Base-by-base conservation (phyloP, 2,797 vertebrate species). In the Paedocypris micromegethes region DNA sequence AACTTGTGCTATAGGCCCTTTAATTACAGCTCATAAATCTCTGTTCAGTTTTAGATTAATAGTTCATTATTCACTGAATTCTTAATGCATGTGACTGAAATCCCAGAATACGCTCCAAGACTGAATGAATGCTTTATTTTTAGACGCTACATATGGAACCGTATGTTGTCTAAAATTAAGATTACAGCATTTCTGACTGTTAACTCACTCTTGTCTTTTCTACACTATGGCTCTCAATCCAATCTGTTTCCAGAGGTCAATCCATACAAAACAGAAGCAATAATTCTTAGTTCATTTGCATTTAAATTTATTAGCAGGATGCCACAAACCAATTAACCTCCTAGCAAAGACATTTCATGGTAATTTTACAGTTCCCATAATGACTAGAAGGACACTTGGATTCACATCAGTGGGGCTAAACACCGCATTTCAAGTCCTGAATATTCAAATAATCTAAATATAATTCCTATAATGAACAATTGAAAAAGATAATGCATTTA, bases 301-400 rank as follows among this genome's bases (percentile, higher is more conserved):
- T 69, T 68, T 42, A 42, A 39, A 68, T 61, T 61, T 61, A 69
- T 61, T 48, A 69, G n/a, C 44, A 54, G 66, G 50, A 41, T 41
- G 3, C 37, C 38, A 47, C 6, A 61, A 43, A 39, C 39, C 66
- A 68, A 61, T 68, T 61, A 55, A 54, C 50, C 50, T 61, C 58
- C 23, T 23, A 23, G 61, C 38, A 61, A n/a, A 59, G 9, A 61
- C 60, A 54, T 68, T 42, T 48, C 3, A 48, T 8, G 39, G 43
- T 40, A n/a, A 55, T 68, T 60, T 54, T 54, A 47, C 37, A 3
- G 43, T 3, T 59, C 48, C 45, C 40, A 59, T 51, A 67, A 67
- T 58, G 41, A 5, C 42, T 44, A 9, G 52, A 44, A 4, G 56
- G 56, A 58, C 49, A 45, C 48, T 59, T 59, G n/a, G 49, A 59